Percentiles rank a stretch among this genome's conserved stretches.
These are phyloP conservation scores for Steinernema carpocapsae DNA, from an alignment of 2,888 invertebrate species.

Conservation along the genomic window DNA sequence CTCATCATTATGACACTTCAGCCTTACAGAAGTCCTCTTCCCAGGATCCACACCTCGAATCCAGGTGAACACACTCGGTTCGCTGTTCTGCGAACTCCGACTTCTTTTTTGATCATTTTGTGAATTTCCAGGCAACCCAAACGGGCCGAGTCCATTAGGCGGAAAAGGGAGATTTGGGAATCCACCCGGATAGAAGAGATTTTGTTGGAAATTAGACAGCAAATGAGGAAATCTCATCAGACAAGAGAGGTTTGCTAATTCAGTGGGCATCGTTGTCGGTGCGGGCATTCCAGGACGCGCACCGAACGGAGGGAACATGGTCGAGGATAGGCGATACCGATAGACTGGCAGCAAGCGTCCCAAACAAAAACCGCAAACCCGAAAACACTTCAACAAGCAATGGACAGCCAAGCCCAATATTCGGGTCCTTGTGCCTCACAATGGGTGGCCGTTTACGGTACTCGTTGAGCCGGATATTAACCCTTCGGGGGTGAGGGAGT, in stretches of 20 bases:
- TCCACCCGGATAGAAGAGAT: background rate
- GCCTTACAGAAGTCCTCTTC: background rate
- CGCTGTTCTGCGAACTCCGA: background rate
- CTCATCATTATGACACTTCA: background rate
- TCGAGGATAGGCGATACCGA: background rate
- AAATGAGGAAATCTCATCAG: slow-evolving; percentile 16
- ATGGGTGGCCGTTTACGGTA: slow-evolving; percentile 32
- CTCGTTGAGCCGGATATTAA: slow-evolving; percentile 31
- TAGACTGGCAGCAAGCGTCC: background rate
- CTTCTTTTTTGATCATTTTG: background rate
- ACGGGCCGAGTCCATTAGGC: background rate
- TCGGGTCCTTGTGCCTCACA: slow-evolving; percentile 19
- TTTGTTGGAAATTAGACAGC: slow-evolving; percentile 10
- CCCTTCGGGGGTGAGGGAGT: slow-evolving; percentile 8
- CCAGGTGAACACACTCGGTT: background rate
- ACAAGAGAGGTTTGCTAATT: slow-evolving; percentile 6
- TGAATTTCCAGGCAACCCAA: background rate
- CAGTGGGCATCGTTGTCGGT: background rate
- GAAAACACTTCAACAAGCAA: slow-evolving; percentile 23
- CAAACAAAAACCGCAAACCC: background rate
- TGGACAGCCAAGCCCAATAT: slow-evolving; percentile 26
- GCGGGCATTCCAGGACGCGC: background rate
- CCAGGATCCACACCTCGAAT: background rate
- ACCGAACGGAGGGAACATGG: slow-evolving; percentile 12
- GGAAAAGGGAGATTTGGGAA: background rate